These are phyloP conservation scores for Aradophagus sp. DNA, from an alignment of 1,140 invertebrate species.

Conservation along the genomic window DNA sequence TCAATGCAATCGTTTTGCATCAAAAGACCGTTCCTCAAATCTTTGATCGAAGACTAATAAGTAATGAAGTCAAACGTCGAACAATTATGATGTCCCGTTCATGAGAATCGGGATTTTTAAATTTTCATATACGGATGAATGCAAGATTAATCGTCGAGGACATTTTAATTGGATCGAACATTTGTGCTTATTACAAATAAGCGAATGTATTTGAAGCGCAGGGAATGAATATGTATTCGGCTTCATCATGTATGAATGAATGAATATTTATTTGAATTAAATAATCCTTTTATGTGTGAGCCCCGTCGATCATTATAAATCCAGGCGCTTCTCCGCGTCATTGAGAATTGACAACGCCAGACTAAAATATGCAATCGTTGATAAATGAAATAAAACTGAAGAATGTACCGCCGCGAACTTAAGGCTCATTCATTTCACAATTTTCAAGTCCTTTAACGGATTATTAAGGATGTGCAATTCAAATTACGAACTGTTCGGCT, in stretches of 20 bases:
- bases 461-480: conserved; percentile 53
- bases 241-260: conserved; percentile 47
- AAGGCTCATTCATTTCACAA: conserved; percentile 46
- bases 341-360: conserved; percentile 37
- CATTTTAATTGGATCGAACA: conserved; percentile 45
- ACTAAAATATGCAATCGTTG: conserved; percentile 44
- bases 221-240: conserved; percentile 48
- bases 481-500: conserved; percentile 50
- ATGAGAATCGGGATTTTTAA: background rate
- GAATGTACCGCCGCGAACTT: conserved; percentile 21
- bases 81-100: no score
- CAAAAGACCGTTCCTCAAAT: no score
- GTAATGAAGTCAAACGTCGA: no score
- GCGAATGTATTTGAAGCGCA: conserved; percentile 13
- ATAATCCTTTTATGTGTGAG: conserved; percentile 38
- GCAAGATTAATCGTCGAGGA: conserved; percentile 25
- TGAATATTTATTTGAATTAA: conserved; percentile 50
- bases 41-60: no score
- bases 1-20: no score
- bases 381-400: conserved; percentile 46
- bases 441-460: conserved; percentile 43
- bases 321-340: conserved; percentile 28
- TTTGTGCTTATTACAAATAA: conserved; percentile 40
- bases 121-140: conserved; percentile 23
- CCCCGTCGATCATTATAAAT: conserved; percentile 39